phyloP scores from a whole-genome alignment of 2,888 invertebrate species.

The Brachyopa scutellaris region DNA sequence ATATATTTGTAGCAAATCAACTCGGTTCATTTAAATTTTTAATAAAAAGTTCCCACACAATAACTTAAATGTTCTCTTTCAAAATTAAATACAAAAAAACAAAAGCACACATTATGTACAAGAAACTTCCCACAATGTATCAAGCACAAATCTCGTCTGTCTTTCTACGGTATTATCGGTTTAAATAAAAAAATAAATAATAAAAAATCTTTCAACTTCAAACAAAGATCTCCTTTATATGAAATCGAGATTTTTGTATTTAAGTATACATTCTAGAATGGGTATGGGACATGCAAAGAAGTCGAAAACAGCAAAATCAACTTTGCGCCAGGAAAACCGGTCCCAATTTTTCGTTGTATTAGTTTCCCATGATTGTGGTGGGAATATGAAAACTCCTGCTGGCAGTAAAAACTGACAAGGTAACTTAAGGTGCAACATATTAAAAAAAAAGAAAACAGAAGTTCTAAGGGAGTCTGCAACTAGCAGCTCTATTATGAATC shows the following conservation, averaged over 20 bases:
- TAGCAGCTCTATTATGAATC: slow-evolving; percentile 30
- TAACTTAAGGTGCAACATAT: slow-evolving; percentile 16
- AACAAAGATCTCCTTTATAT: slow-evolving; percentile 47
- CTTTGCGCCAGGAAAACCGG: slow-evolving; percentile 52
- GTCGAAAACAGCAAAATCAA: slow-evolving; percentile 61
- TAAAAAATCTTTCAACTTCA: slow-evolving; percentile 14
- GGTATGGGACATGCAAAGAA: slow-evolving; percentile 32
- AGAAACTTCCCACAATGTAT: slow-evolving; percentile 8
- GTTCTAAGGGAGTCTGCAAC: slow-evolving; percentile 8
- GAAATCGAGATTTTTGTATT: slow-evolving; percentile 23
- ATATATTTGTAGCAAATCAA: too few species aligned
- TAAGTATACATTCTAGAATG: slow-evolving; percentile 24
- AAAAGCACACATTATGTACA: not conserved
- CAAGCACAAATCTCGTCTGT: slow-evolving; percentile 6
- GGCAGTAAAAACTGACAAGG: slow-evolving; percentile 3
- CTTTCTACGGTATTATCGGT: not conserved
- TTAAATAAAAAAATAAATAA: slow-evolving; percentile 8
- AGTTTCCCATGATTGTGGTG: not conserved
- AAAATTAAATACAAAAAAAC: slow-evolving; percentile 14
- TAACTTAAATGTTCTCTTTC: slow-evolving; percentile 10
- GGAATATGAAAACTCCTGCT: slow-evolving; percentile 15
- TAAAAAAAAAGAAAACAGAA: not conserved
- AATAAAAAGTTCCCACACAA: slow-evolving; percentile 26
- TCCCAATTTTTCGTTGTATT: slow-evolving; percentile 33
- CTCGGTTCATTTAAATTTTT: too few species aligned